These are phyloP conservation scores for Drosophila suzukii DNA, from an alignment of 1,140 invertebrate species.

Conservation along the genomic window DNA sequence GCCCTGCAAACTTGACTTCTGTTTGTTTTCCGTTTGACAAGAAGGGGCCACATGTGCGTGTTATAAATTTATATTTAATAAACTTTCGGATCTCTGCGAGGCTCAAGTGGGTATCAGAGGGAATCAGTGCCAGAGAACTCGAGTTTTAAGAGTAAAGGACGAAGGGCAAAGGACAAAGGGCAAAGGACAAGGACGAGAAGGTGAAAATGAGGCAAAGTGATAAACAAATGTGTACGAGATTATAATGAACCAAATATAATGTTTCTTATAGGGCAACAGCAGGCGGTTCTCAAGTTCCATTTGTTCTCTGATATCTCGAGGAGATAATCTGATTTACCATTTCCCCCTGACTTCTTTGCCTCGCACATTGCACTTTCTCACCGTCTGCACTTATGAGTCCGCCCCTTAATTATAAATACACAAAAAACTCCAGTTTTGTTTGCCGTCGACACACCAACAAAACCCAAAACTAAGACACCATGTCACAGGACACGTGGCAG, in stretches of 20 bases:
- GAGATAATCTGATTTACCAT: constrained; percentile 27
- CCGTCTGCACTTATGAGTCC: constrained; percentile 13
- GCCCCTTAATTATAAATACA: constrained; percentile 45
- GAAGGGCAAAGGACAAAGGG: constrained; percentile 9
- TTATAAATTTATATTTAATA: constrained; percentile 79
- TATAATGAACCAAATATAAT: constrained; percentile 25
- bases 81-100: constrained; percentile 51
- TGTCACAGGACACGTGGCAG: constrained; percentile 57
- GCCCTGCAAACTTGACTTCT: constrained; percentile 66
- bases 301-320: constrained; percentile 10
- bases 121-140: constrained; percentile 7
- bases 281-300: constrained; percentile 11
- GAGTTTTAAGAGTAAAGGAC: constrained; percentile 8
- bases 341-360: neutral
- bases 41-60: constrained; percentile 64
- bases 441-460: constrained; percentile 26
- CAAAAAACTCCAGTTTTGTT: constrained; percentile 27
- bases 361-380: constrained; percentile 56
- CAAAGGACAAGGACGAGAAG: constrained; percentile 14
- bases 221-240: constrained; percentile 23
- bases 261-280: constrained; percentile 15
- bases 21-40: constrained; percentile 58
- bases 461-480: constrained; percentile 3
- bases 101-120: constrained; percentile 53
- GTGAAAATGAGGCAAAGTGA: constrained; percentile 21